Conservation (phyloP, 2,797 vertebrate species). For the Ctenosaura bakeri region DNA sequence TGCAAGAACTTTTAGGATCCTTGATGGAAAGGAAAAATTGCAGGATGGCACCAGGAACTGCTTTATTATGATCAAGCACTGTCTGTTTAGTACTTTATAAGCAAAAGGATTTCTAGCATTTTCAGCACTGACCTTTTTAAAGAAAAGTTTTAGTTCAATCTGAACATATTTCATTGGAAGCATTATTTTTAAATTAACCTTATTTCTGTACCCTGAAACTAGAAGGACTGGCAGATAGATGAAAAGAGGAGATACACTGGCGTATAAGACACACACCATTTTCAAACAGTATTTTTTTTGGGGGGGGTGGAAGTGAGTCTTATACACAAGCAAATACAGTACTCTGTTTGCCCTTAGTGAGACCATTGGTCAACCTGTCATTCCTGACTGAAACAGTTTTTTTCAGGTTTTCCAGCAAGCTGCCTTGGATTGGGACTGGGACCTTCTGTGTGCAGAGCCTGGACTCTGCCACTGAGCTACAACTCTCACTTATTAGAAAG, state of each 20-base stretch:
- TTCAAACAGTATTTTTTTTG: too few relatives aligned
- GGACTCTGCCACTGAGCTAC: too few relatives aligned
- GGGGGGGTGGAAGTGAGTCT: too few relatives aligned
- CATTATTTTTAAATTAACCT: conserved; percentile 23
- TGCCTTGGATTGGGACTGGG: background rate
- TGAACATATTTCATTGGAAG: background rate
- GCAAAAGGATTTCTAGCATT: conserved; percentile 59
- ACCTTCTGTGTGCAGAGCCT: background rate
- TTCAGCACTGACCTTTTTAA: conserved; percentile 21
- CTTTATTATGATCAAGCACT: conserved; percentile 60
- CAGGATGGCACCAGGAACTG: conserved; percentile 55
- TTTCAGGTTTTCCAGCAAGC: background rate
- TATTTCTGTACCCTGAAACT: background rate
- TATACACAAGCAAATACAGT: too few relatives aligned
- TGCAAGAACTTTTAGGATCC: conserved; percentile 71
- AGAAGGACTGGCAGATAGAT: conserved; percentile 71
- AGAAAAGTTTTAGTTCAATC: too few relatives aligned
- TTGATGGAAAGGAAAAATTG: conserved; percentile 73
- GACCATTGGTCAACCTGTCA: background rate
- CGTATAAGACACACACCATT: too few relatives aligned
- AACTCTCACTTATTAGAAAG: background rate
- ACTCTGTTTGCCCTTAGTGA: too few relatives aligned
- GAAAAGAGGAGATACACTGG: conserved; percentile 51
- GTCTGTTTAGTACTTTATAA: conserved; percentile 67
- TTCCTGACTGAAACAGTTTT: background rate